Base-by-base conservation (phyloP, 2,888 invertebrate species). In the Phyllotreta striolata region DNA sequence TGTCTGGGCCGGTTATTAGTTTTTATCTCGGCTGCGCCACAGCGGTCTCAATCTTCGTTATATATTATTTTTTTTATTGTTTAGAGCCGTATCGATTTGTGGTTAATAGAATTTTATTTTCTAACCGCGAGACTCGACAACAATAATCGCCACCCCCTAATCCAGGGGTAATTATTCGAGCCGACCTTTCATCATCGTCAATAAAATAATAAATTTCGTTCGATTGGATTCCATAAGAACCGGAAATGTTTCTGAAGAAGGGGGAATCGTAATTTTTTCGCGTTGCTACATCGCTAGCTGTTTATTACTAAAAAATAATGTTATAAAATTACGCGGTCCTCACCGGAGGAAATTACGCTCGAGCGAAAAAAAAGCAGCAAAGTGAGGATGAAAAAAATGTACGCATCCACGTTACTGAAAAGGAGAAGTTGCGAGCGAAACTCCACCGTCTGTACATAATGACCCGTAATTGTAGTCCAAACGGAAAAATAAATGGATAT, bases 401-500 rank as follows among this genome's bases (percentile, higher is more conserved):
- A 24, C 24, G 24, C 1, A 24, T 24, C 4, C 24, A 24, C 24
- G 24, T 24, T 24, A 24, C 24, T 24, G 24, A 24, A 24, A 24
- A 24, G 24, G 24, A 24, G 24, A 24, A 24, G 24, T 24, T 24
- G 24, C 24, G 24, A 24, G 24, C 24, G 24, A 24, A 24, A 24
- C 24, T 24, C 24, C 56, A 38, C 38, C 55, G 64, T 60, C 41
- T 41, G 51, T 57, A 60, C 37, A 60, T 72, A 70, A 72, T 72
- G 67, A 66, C 62, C 35, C 41, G 68, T 68, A 71, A 72, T 70
- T 72, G 68, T 67, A 66, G 69, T 62, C 65, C 69, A 70, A 70
- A 69, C 64, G 66, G 68, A 71, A 70, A 68, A 76, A 76, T 76
- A 74, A 76, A 73, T 75, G 76, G 73, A 75, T 74, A 76, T 76